phyloP scores from a whole-genome alignment of 2,113 vertebrate genomes.

The Semnornis frantzii region DNA sequence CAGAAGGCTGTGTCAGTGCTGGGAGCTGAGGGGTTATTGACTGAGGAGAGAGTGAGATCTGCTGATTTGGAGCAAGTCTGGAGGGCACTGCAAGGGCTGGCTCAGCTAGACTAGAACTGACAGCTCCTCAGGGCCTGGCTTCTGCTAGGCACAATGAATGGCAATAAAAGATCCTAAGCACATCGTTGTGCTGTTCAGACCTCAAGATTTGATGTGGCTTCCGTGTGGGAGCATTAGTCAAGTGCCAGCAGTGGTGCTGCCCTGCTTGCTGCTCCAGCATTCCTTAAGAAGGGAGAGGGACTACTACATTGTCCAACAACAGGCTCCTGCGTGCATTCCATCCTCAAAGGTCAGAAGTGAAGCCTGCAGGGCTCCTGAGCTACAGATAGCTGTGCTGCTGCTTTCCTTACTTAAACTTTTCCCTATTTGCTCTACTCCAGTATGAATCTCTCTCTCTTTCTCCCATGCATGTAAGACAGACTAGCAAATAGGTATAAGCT shows the following conservation, averaged over 20 bases:
- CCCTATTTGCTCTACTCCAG: neutral
- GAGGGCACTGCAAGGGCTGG: neutral
- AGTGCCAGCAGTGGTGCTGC: neutral
- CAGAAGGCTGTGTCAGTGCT: accelerated
- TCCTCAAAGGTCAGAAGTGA: neutral
- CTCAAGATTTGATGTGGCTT: neutral
- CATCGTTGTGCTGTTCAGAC: neutral
- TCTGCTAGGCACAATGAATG: neutral
- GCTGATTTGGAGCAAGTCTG: neutral
- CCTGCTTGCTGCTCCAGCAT: neutral
- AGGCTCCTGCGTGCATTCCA: accelerated
- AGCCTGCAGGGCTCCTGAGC: neutral
- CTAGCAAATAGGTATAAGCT: neutral
- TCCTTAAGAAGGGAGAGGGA: neutral
- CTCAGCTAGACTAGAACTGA: neutral
- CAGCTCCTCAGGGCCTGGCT: neutral
- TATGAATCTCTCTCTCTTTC: accelerated
- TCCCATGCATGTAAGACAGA: neutral
- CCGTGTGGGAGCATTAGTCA: neutral
- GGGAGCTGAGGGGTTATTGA: accelerated
- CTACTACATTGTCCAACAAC: neutral
- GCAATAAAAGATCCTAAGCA: neutral
- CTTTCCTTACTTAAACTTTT: neutral
- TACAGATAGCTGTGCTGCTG: neutral
- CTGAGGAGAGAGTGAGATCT: neutral